Conservation (phyloP, 2,113 vertebrate genomes). For the Xerus inauris region DNA sequence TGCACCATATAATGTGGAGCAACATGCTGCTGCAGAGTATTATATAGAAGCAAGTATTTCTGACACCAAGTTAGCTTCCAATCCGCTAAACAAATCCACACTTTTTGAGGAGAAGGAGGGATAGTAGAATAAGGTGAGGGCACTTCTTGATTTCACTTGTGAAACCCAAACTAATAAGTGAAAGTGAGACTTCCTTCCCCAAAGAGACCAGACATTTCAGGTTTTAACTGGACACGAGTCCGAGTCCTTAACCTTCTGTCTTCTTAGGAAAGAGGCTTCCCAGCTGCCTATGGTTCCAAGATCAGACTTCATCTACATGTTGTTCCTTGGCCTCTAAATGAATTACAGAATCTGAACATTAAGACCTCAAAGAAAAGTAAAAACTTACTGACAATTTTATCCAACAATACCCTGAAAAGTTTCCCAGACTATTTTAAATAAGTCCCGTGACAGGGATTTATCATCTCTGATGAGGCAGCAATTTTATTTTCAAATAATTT, state of each 20-base stretch:
- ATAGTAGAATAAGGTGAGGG: not conserved
- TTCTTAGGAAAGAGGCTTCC: not conserved
- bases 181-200: not conserved
- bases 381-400: not conserved
- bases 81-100: not conserved
- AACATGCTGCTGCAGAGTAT: not conserved
- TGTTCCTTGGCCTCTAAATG: not conserved
- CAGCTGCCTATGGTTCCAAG: not conserved
- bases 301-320: not conserved
- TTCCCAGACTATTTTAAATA: not conserved
- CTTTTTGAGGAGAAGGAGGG: not conserved
- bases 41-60: not conserved
- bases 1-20: not conserved
- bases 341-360: not conserved
- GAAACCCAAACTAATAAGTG: not conserved
- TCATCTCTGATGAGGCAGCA: not conserved
- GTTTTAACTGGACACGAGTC: not conserved
- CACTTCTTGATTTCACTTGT: not conserved
- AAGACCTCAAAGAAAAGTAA: not conserved
- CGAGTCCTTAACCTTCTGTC: not conserved
- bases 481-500: not conserved
- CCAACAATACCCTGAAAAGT: not conserved
- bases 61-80: not conserved
- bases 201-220: not conserved
- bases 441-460: not conserved